Base-by-base conservation (phyloP, 2,888 invertebrate genomes). In the Hedychridium roseum region DNA sequence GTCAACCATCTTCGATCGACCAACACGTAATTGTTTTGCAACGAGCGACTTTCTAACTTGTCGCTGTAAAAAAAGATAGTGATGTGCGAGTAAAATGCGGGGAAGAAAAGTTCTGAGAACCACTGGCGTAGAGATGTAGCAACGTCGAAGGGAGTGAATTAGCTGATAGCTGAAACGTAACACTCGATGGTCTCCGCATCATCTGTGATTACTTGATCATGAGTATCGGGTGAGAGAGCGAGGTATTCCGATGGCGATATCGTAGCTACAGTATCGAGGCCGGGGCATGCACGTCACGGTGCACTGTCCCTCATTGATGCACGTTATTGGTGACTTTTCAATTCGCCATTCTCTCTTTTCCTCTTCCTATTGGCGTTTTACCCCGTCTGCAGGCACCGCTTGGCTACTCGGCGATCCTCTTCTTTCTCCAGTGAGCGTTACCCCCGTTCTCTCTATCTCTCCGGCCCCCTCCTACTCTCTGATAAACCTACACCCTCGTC, bases 141-240 rank as follows among this genome's bases (percentile, higher is more conserved):
- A 40, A n/a, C 41, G 53, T 63, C 64, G 62, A 54, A 31, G 36
- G 50, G 46, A n/a, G 54, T 52, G 60, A 67, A 66, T 66, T 66
- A 68, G 65, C 61, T 60, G 62, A 68, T 64, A 64, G 54, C 54
- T 71, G 65, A 64, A 67, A 70, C 64, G 65, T 58, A 51, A 60
- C 58, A 66, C 66, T 71, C 65, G 61, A 70, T 70, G 65, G 57
- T 57, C 59, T n/a, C 60, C 60, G 57, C 66, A 62, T 70, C 67
- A 67, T 68, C 64, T 70, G 71, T 61, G 70, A 73, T 71, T 68
- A 73, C 70, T 70, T 66, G 63, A 71, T 72, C 68, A 74, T 70
- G 65, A 65, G 64, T 58, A 63, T 67, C 67, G 64, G 68, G 68
- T 62, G 63, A 46, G 7, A 30, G 23, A 57, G 48, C 56, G 57